Conservation (phyloP, 2,888 invertebrate genomes). For the Quadroppia sp. region DNA sequence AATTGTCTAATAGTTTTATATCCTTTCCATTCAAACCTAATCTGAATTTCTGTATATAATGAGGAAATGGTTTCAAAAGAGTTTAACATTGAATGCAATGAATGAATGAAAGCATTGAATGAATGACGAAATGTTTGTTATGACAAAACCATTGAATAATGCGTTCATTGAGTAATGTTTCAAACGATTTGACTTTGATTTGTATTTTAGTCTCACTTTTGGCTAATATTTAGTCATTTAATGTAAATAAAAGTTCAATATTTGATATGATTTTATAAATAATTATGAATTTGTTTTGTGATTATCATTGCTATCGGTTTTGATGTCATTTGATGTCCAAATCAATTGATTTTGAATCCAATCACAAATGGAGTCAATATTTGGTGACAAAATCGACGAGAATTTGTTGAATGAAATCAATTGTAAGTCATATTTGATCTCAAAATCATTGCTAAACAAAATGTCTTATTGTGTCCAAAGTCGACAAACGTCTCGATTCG, state of each 20-base stretch:
- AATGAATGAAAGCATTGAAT: too few relatives aligned
- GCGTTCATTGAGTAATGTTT: neutral
- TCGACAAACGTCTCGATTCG: constrained; percentile 9
- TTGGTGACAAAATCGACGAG: neutral
- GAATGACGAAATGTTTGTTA: too few relatives aligned
- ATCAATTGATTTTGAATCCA: neutral
- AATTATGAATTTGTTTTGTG: neutral
- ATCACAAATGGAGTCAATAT: neutral
- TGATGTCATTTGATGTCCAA: neutral
- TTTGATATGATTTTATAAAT: too few relatives aligned
- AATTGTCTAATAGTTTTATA: too few relatives aligned
- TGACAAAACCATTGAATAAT: too few relatives aligned
- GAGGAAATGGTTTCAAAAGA: too few relatives aligned
- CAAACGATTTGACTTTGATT: neutral
- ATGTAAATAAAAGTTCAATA: too few relatives aligned
- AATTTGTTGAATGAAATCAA: constrained; percentile 3
- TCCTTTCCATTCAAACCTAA: too few relatives aligned
- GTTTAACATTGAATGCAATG: too few relatives aligned
- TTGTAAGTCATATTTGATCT: neutral
- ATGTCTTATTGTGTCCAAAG: too few relatives aligned
- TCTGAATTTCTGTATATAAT: too few relatives aligned
- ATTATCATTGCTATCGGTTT: neutral
- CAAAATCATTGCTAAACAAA: neutral
- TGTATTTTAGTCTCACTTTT: neutral
- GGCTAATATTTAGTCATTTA: neutral